Conservation (phyloP, 2,888 invertebrate species). For the Mactromeris polynyma region DNA sequence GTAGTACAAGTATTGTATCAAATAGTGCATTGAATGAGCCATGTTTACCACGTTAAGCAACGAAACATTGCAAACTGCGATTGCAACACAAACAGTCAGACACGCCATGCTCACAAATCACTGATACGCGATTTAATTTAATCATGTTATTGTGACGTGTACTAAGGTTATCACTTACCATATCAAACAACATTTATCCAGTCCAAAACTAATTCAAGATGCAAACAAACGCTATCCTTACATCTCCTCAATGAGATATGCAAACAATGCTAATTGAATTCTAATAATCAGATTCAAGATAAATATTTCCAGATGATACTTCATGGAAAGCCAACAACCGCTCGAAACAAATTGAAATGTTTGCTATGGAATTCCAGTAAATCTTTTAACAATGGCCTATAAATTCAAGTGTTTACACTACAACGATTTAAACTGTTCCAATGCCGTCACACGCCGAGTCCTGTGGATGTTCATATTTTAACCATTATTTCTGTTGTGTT, state of each 20-base stretch:
- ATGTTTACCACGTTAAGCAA: no score
- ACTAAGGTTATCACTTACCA: background rate
- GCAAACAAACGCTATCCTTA: background rate
- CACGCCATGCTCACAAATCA: no score
- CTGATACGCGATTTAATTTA: no score
- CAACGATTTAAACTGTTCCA: background rate
- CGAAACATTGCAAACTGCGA: no score
- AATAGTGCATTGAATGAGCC: no score
- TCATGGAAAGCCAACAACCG: no score
- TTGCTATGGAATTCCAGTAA: background rate
- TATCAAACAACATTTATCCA: background rate
- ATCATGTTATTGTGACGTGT: no score
- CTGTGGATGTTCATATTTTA: background rate
- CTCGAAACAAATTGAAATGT: background rate
- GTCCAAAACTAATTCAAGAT: background rate
- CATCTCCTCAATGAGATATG: background rate
- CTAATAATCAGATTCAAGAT: background rate
- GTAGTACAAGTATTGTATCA: no score
- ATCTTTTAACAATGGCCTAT: background rate
- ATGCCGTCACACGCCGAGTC: background rate
- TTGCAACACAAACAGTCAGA: no score
- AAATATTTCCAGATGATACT: background rate
- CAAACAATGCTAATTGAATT: slow-evolving; percentile 2
- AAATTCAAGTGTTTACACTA: background rate
- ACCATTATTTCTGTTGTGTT: no score